A percentile compares a stretch with the other conserved stretches of the same genome.
These are phyloP conservation scores for Chloropsis hardwickii DNA, from an alignment of 2,113 vertebrate genomes.

Conservation along the genomic window DNA sequence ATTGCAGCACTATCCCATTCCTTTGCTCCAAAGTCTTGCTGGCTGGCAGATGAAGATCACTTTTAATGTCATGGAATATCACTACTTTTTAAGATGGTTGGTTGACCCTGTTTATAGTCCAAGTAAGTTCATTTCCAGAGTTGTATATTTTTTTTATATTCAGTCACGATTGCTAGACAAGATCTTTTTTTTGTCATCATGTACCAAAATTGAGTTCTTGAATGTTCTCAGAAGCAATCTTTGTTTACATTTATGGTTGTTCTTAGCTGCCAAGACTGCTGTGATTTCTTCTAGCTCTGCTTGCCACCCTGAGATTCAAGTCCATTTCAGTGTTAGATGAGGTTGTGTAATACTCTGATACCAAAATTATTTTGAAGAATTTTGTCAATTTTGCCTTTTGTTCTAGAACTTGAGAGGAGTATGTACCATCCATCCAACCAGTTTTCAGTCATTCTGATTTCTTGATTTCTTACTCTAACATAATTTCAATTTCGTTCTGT, in stretches of 20 bases:
- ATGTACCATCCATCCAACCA: not conserved
- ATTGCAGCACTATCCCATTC: fast-evolving
- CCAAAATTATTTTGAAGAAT: not conserved
- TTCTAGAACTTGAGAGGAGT: not conserved
- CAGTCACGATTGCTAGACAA: not conserved
- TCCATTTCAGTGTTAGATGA: not conserved
- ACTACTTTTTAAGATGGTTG: not conserved
- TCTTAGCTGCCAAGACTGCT: not conserved
- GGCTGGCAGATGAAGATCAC: not conserved
- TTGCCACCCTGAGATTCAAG: not conserved
- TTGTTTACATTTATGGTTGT: not conserved
- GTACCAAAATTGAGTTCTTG: not conserved
- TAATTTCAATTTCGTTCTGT: slow-evolving; percentile 22
- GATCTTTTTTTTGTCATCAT: not conserved
- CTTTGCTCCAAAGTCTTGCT: not conserved
- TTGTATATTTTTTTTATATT: not conserved
- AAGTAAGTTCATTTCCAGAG: not conserved
- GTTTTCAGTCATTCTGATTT: not conserved
- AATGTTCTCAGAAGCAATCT: not conserved
- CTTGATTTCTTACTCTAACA: slow-evolving; percentile 37
- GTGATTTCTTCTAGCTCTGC: not conserved
- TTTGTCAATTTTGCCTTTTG: not conserved
- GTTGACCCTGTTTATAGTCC: not conserved
- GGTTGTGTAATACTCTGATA: not conserved
- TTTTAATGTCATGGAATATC: not conserved